Base-by-base conservation (phyloP, 2,797 vertebrate genomes). In the Smutsia temminckii region DNA sequence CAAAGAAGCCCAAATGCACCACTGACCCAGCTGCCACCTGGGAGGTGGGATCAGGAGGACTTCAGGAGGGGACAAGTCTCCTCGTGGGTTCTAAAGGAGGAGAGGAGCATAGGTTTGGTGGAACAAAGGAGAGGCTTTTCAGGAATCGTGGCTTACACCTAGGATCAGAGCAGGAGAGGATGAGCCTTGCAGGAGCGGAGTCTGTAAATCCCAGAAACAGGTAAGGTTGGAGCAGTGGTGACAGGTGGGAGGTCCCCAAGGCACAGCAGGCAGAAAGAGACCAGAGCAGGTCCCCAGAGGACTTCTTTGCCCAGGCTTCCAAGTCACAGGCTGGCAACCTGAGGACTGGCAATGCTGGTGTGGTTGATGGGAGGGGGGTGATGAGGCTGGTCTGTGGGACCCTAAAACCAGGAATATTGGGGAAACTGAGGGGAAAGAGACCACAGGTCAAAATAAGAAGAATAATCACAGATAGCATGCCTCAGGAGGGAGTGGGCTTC, bases 11-110 rank as follows among this genome's bases (percentile, higher is more conserved):
- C 53, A 10, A 53, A 21, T 2, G 37, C 51, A 11, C 27, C 1
- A 0, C 51, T 4, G 29, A 29, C 27, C 57, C 8, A 0, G 71
- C 49, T 16, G 85, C 53, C 37, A 3, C 63, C 0, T 0, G 11
- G 74, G 63, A 16, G 25, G 37, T 1, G 3, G 32, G 27, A 1
- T n/a, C 66, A 25, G 83, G 37, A 32, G 34, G 64, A 14, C 71
- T 74, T 9, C 23, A 6, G 85, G 37, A 64, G 17, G 27, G 66
- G 64, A 51, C 46, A 2, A 21, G 5, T 57, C 79, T 69, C 32
- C 29, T 16, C 0, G 0, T 9, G 14, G 34, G 66, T 61, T 21
- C 55, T 57, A 64, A 42, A 64, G 69, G 89, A 91, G 68, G 37
- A 57, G 59, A 42, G 21, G 27, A 32, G 21, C 1, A 0, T 14